Conservation (phyloP, 1,140 invertebrate genomes). For the Heliconius melpomene region DNA sequence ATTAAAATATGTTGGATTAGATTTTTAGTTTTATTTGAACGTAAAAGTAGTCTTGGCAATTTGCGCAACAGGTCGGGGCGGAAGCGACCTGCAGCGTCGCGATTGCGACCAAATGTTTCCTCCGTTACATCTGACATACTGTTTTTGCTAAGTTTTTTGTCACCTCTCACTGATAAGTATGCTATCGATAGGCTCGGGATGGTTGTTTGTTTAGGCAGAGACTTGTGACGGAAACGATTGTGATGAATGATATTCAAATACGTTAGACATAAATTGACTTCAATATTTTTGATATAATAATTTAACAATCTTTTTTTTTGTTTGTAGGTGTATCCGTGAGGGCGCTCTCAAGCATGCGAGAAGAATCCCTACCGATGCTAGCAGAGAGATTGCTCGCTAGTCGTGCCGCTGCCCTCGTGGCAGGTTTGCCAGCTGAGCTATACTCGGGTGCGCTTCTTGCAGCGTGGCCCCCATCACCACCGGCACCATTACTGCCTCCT, state of each 20-base stretch:
- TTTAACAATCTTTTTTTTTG: constrained; percentile 44
- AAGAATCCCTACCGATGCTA: constrained; percentile 74
- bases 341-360: constrained; percentile 76
- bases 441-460: constrained; percentile 77
- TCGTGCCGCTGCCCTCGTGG: constrained; percentile 75
- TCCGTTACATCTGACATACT: constrained; percentile 62
- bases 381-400: constrained; percentile 75
- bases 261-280: neutral
- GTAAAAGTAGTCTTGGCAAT: constrained; percentile 44
- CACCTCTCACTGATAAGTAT: constrained; percentile 70
- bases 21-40: neutral
- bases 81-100: constrained; percentile 76
- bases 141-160: constrained; percentile 76
- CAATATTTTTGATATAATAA: neutral
- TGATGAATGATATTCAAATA: constrained; percentile 23
- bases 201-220: constrained; percentile 71
- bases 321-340: constrained; percentile 77
- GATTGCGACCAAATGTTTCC: constrained; percentile 80
- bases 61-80: constrained; percentile 80
- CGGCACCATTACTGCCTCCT: constrained; percentile 68
- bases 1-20: neutral
- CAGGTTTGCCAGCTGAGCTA: constrained; percentile 74
- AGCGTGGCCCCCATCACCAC: constrained; percentile 73
- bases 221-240: constrained; percentile 65
- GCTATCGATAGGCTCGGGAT: constrained; percentile 75